phyloP scores from a whole-genome alignment of 2,797 vertebrate genomes.

The Epinephelus awoara region DNA sequence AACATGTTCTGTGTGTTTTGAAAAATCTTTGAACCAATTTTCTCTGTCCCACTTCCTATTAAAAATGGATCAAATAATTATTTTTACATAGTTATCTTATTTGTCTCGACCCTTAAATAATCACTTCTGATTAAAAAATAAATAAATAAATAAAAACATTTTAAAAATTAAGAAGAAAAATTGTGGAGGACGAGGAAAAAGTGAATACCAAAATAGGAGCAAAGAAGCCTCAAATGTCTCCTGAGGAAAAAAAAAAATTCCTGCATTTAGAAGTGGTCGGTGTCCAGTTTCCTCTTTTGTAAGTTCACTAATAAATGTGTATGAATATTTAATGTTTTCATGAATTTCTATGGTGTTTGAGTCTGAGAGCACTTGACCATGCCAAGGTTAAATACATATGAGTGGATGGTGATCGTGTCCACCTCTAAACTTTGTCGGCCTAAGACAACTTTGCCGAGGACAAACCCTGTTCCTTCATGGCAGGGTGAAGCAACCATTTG shows the following conservation, averaged over 20 bases:
- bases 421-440: not conserved
- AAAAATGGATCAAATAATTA: not conserved
- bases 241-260: too few species aligned
- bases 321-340: constrained; percentile 64
- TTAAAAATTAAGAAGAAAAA: not conserved
- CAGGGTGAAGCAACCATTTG: not conserved
- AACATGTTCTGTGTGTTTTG: not conserved
- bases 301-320: constrained; percentile 26
- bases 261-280: not conserved
- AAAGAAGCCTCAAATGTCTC: not conserved
- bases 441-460: not conserved
- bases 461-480: not conserved
- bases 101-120: not conserved
- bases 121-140: not conserved
- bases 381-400: constrained; percentile 57
- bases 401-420: constrained; percentile 1
- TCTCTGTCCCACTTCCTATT: not conserved
- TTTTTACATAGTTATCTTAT: not conserved
- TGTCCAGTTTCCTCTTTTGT: constrained; percentile 32
- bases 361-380: not conserved
- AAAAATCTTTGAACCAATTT: not conserved
- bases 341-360: constrained; percentile 58
- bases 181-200: not conserved
- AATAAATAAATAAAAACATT: too few species aligned
- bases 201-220: not conserved